These are phyloP conservation scores for Latheticus oryzae DNA, from an alignment of 2,888 invertebrate genomes.

Conservation along the genomic window DNA sequence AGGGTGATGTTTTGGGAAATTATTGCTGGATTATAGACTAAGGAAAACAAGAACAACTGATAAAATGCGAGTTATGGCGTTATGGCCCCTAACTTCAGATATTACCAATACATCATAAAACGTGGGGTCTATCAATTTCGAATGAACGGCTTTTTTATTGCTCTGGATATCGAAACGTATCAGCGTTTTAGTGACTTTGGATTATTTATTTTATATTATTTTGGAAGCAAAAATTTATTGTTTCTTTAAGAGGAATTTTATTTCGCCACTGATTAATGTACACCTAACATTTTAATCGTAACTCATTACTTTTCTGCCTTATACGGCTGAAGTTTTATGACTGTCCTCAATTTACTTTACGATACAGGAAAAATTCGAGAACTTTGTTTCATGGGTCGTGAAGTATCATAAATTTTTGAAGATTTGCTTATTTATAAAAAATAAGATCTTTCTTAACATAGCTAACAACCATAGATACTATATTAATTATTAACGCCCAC, in stretches of 20 bases:
- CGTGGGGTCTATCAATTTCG: constrained; percentile 35
- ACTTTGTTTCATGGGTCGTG: no score
- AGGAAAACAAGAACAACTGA: constrained; percentile 5
- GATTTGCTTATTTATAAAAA: no score
- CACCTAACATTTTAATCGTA: no score
- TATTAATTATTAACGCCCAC: no score
- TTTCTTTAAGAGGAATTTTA: constrained; percentile 3
- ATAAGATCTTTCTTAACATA: no score
- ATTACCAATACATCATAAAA: constrained; percentile 33
- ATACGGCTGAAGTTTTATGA: no score
- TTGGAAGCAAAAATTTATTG: not conserved
- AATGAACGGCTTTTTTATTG: constrained; percentile 35
- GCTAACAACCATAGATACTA: no score
- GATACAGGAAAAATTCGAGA: no score
- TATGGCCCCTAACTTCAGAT: constrained; percentile 11
- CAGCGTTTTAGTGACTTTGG: constrained; percentile 35
- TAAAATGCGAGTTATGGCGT: constrained; percentile 18
- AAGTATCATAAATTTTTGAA: no score
- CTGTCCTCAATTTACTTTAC: no score
- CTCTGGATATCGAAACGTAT: constrained; percentile 28
- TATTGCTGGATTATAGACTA: constrained; percentile 4
- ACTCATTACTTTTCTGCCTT: no score
- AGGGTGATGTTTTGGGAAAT: no score
- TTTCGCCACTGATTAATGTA: constrained; percentile 8
- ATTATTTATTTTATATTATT: constrained; percentile 27